These are phyloP conservation scores for Karalla daura DNA, from an alignment of 2,797 vertebrate genomes.

Conservation along the genomic window DNA sequence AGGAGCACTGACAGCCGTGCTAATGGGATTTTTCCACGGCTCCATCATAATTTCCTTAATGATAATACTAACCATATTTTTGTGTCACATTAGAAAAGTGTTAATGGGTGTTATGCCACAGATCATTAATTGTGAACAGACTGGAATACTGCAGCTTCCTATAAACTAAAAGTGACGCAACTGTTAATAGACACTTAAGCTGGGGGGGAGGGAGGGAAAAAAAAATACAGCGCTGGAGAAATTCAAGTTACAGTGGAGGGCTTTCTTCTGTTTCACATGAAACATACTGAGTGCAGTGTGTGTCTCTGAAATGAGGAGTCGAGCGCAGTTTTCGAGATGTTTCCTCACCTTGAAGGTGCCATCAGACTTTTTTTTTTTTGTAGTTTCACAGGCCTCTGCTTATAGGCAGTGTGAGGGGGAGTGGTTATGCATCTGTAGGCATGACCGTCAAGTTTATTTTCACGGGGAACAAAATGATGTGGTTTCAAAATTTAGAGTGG, in stretches of 20 bases:
- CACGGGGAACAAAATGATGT: slow-evolving; percentile 10
- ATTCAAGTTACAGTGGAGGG: slow-evolving; percentile 16
- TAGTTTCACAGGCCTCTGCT: slow-evolving; percentile 4
- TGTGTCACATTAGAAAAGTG: slow-evolving; percentile 83
- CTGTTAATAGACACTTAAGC: slow-evolving; percentile 53
- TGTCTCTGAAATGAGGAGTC: slow-evolving; percentile 22
- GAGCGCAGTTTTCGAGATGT: neutral
- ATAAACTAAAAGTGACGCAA: slow-evolving; percentile 60
- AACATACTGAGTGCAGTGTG: neutral
- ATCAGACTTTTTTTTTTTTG: slow-evolving; percentile 15
- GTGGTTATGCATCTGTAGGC: slow-evolving; percentile 25
- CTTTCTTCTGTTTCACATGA: slow-evolving; percentile 20
- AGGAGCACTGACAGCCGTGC: slow-evolving; percentile 82
- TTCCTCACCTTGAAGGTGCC: slow-evolving; percentile 14
- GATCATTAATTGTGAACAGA: slow-evolving; percentile 78
- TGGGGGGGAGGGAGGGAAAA: slow-evolving; percentile 17
- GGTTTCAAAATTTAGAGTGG: neutral
- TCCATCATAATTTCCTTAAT: slow-evolving; percentile 86
- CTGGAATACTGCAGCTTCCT: slow-evolving; percentile 62
- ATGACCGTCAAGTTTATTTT: slow-evolving; percentile 11
- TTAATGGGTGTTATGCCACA: slow-evolving; percentile 83
- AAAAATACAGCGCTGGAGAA: slow-evolving; percentile 1
- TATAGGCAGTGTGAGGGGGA: slow-evolving; percentile 21
- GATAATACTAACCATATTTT: slow-evolving; percentile 85
- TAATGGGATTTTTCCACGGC: slow-evolving; percentile 84